These are phyloP conservation scores for Oscheius onirici DNA, from an alignment of 2,888 invertebrate genomes.

Conservation along the genomic window DNA sequence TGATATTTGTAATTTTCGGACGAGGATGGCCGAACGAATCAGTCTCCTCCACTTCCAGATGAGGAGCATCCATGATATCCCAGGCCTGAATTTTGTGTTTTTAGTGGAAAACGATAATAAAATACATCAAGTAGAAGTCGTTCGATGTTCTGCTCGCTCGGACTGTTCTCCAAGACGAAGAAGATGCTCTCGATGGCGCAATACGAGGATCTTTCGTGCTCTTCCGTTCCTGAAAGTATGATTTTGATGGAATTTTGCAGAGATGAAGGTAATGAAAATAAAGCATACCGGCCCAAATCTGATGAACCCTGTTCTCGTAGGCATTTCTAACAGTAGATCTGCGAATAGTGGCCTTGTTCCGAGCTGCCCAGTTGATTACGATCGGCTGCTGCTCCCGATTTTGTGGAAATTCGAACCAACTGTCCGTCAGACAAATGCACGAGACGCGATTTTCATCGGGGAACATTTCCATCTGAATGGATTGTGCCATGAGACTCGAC, in stretches of 20 bases:
- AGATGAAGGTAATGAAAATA: background rate
- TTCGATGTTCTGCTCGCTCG: conserved; percentile 13
- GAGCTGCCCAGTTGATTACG: conserved; percentile 33
- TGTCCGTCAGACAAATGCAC: conserved; percentile 83
- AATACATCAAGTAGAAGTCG: conserved; percentile 19
- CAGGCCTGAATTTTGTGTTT: conserved; percentile 14
- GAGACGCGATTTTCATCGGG: conserved; percentile 36
- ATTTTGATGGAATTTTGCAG: background rate
- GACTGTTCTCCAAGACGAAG: conserved; percentile 62
- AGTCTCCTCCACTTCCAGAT: background rate
- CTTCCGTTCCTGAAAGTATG: conserved; percentile 60
- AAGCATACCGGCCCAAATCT: conserved; percentile 30
- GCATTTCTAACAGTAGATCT: conserved; percentile 3
- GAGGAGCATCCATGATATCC: conserved; percentile 31
- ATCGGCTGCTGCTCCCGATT: conserved; percentile 24
- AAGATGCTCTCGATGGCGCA: conserved; percentile 71
- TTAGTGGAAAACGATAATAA: background rate
- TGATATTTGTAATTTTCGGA: conserved; percentile 5
- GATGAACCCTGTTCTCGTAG: conserved; percentile 17
- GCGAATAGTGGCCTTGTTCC: background rate
- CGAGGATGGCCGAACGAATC: background rate
- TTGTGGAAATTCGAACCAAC: conserved; percentile 72
- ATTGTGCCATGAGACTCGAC: background rate
- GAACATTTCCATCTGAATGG: conserved; percentile 36
- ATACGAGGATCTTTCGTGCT: conserved; percentile 70